phyloP scores from a whole-genome alignment of 2,113 vertebrate species.

The Ibidorhyncha struthersii region DNA sequence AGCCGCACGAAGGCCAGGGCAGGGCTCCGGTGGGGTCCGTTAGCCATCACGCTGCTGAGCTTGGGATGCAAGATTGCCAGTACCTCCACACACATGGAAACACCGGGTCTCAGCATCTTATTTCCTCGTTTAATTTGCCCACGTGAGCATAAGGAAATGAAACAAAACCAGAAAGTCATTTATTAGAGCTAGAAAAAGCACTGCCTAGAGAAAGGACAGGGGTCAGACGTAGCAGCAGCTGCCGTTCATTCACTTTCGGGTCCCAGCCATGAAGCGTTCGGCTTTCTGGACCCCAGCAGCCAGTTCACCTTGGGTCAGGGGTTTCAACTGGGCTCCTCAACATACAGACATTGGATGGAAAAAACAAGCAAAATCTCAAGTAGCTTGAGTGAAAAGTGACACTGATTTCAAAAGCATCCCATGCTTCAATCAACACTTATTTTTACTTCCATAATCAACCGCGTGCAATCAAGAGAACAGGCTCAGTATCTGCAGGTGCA shows the following conservation, averaged over 20 bases:
- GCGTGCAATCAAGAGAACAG: accelerated
- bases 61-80: background rate
- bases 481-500: background rate
- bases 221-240: background rate
- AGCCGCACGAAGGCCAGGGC: background rate
- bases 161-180: background rate
- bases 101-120: background rate
- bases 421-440: background rate
- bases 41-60: background rate
- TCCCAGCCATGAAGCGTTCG: accelerated
- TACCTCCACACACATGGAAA: accelerated
- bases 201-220: background rate
- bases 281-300: background rate
- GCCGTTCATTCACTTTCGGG: background rate
- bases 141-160: background rate
- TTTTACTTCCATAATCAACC: background rate
- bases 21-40: background rate
- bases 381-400: background rate
- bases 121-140: background rate
- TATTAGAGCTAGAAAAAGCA: background rate
- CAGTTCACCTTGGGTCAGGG: background rate
- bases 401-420: background rate
- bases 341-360: accelerated
- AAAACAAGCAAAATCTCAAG: background rate
- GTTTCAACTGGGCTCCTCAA: background rate